Evolutionary conservation across 1,140 invertebrate genomes (phyloP).

Genomic region (Cepaea nemoralis): DNA sequence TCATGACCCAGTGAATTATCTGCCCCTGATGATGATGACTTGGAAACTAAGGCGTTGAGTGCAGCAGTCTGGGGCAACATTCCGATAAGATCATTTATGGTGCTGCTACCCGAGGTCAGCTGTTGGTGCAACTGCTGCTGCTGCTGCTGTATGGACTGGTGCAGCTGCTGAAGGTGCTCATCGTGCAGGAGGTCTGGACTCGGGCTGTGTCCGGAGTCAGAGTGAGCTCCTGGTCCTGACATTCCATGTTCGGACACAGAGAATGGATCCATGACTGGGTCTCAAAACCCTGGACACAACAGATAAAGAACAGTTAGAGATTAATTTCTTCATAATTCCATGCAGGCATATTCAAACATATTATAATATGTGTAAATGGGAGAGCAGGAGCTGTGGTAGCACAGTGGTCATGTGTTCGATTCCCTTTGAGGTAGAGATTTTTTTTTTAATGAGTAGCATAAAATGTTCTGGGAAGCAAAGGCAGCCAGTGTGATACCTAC

Average conservation of each 20-base stretch:
- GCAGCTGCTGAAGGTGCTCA: slow-evolving; percentile 37
- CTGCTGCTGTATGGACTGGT: slow-evolving; percentile 36
- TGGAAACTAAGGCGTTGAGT: neutral
- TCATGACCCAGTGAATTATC: neutral
- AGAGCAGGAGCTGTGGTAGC: no score
- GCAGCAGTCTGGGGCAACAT: slow-evolving; percentile 38
- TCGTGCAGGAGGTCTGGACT: slow-evolving; percentile 26
- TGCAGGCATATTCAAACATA: no score
- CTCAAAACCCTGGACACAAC: neutral
- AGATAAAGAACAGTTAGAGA: no score
- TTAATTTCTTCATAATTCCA: no score
- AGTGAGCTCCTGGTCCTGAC: neutral
- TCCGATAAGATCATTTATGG: slow-evolving; percentile 37
- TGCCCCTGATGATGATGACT: neutral
- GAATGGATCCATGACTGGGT: slow-evolving; percentile 20
- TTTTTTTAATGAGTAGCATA: no score
- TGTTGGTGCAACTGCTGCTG: slow-evolving; percentile 34
- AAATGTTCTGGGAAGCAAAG: no score
- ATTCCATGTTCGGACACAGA: slow-evolving; percentile 29
- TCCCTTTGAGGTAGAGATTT: no score
- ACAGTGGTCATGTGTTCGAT: no score
- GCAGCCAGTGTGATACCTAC: no score
- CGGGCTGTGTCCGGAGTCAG: neutral
- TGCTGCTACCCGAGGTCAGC: slow-evolving; percentile 29
- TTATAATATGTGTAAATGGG: no score